Percentiles rank a stretch among this genome's conserved stretches.
These are phyloP conservation scores for Poeciliopsis retropinna DNA, from an alignment of 2,113 vertebrate species.

Conservation along the genomic window DNA sequence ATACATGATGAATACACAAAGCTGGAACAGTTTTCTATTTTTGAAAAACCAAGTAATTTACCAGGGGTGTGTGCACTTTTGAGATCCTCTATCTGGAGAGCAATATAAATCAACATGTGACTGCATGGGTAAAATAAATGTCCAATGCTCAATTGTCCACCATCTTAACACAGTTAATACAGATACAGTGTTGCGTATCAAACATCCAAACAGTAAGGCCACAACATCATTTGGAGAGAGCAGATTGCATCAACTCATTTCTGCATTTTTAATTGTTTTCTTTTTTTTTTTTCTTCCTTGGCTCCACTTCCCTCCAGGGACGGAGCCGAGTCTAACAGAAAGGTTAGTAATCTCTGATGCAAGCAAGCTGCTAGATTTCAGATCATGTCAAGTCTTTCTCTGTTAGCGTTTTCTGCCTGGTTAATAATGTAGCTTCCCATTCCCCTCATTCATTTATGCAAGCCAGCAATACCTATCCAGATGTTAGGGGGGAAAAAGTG, in stretches of 20 bases:
- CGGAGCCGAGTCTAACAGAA: conserved; percentile 56
- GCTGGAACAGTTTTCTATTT: too few species aligned
- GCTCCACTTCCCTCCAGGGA: conserved; percentile 55
- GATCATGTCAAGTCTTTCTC: conserved; percentile 67
- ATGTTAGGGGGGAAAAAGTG: conserved; percentile 32
- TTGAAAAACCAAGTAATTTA: too few species aligned
- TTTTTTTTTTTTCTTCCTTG: conserved; percentile 40
- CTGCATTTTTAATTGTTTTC: conserved; percentile 76
- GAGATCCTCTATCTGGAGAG: too few species aligned
- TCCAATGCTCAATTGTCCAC: neutral
- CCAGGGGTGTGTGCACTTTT: too few species aligned
- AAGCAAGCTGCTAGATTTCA: conserved; percentile 75
- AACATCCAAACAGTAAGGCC: neutral
- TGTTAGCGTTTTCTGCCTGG: conserved; percentile 62
- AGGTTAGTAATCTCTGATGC: conserved; percentile 77
- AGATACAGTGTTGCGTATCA: conserved; percentile 5
- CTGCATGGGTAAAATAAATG: too few species aligned
- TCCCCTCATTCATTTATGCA: conserved; percentile 45
- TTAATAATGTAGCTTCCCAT: conserved; percentile 74
- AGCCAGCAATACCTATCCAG: conserved; percentile 51
- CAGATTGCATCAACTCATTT: conserved; percentile 69
- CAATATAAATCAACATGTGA: too few species aligned
- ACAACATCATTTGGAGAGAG: conserved; percentile 41
- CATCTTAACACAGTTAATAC: conserved; percentile 8
- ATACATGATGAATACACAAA: too few species aligned